Evolutionary conservation across 2,888 invertebrate genomes (phyloP).

Genomic region (Baccha elongata): DNA sequence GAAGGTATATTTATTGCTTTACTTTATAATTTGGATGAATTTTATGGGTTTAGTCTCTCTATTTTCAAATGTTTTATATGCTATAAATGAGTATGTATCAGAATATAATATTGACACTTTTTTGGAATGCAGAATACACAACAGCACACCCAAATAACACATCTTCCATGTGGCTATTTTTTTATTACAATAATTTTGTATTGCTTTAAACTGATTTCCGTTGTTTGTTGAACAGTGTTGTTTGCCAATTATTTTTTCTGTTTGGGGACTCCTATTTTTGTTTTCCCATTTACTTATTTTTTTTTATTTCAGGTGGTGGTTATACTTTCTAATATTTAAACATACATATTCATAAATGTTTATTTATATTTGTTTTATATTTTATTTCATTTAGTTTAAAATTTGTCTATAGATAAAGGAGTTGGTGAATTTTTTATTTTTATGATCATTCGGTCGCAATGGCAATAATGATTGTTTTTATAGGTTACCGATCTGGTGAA

Average conservation of each 20-base stretch:
- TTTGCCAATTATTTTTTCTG: conserved; percentile 42
- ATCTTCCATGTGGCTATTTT: conserved; percentile 60
- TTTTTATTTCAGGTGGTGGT: conserved; percentile 59
- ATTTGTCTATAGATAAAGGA: conserved; percentile 56
- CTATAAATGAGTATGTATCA: conserved; percentile 53
- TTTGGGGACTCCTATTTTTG: conserved; percentile 23
- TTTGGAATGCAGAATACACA: conserved; percentile 49
- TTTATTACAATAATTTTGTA: neutral
- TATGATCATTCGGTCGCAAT: neutral
- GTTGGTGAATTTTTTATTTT: conserved; percentile 33
- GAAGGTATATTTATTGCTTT: conserved; percentile 37
- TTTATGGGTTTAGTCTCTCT: conserved; percentile 43
- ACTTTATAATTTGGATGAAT: conserved; percentile 49
- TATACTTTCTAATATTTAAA: conserved; percentile 26
- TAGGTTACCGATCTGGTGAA: conserved; percentile 89
- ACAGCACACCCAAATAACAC: conserved; percentile 43
- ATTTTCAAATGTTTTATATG: conserved; percentile 59
- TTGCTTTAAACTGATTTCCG: conserved; percentile 20
- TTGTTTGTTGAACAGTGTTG: conserved; percentile 44
- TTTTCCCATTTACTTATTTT: conserved; percentile 11
- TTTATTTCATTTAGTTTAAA: conserved; percentile 39
- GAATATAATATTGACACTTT: conserved; percentile 25
- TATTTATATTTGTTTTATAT: conserved; percentile 17
- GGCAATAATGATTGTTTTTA: conserved; percentile 9
- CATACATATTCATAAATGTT: too few relatives aligned